Percentiles rank a stretch among this genome's conserved stretches.
Evolutionary conservation across 2,888 invertebrate genomes (phyloP).

Genomic region (Drosophila mulleri): DNA sequence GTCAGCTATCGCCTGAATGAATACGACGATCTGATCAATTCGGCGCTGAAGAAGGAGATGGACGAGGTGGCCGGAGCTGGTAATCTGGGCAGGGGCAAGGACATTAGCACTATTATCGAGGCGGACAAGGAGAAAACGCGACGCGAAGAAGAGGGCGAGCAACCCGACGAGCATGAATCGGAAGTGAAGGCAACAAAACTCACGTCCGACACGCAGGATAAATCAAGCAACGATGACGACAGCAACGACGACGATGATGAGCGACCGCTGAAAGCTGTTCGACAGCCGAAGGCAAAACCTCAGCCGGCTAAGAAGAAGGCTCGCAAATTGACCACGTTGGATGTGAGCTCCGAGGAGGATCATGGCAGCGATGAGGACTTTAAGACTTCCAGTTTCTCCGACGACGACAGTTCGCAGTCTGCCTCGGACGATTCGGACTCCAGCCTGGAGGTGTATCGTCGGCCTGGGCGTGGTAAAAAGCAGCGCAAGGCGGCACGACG

Average conservation of each 20-base stretch:
- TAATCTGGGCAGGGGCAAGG: conserved; percentile 94
- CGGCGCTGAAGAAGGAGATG: conserved; percentile 92
- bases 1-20: conserved; percentile 95
- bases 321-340: conserved; percentile 91
- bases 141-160: conserved; percentile 64
- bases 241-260: conserved; percentile 80
- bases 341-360: conserved; percentile 91
- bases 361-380: conserved; percentile 96
- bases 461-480: conserved; percentile 86
- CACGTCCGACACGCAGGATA: conserved; percentile 2
- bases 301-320: conserved; percentile 87
- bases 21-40: conserved; percentile 97
- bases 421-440: conserved; percentile 87
- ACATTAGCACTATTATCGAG: conserved; percentile 95
- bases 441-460: conserved; percentile 85
- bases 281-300: conserved; percentile 63
- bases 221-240: conserved; percentile 55
- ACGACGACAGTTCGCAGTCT: conserved; percentile 86
- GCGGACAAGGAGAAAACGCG: conserved; percentile 88
- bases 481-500: conserved; percentile 86
- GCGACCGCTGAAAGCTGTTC: conserved; percentile 70
- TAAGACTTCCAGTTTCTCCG: conserved; percentile 88
- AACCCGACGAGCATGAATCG: conserved; percentile 61
- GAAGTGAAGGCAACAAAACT: conserved; percentile 29
- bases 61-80: conserved; percentile 92